phyloP scores from a whole-genome alignment of 2,113 vertebrate species.

The Prunella fulvescens region DNA sequence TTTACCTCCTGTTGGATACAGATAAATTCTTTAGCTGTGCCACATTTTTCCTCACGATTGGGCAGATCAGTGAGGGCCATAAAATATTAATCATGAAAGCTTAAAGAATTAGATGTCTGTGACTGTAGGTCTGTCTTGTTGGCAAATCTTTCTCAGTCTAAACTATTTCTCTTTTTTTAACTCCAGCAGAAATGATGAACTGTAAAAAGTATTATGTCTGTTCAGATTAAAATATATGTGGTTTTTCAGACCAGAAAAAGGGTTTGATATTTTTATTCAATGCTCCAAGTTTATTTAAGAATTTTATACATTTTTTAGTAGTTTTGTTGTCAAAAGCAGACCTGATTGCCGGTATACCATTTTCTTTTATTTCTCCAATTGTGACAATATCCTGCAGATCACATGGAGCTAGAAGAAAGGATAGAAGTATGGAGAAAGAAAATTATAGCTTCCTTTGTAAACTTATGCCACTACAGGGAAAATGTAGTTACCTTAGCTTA shows the following conservation, averaged over 20 bases:
- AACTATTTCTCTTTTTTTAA: conserved; percentile 1
- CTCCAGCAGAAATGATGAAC: not conserved
- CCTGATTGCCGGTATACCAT: not conserved
- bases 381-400: not conserved
- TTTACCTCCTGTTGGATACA: conserved; percentile 27
- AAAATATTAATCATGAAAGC: conserved; percentile 83
- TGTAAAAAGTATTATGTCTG: conserved; percentile 7
- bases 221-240: conserved; percentile 20
- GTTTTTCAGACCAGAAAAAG: conserved; percentile 8
- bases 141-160: conserved; percentile 32
- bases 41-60: conserved; percentile 74
- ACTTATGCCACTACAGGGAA: not conserved
- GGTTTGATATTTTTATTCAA: conserved; percentile 26
- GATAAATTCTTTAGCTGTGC: conserved; percentile 51
- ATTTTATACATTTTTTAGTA: not conserved
- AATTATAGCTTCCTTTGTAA: not conserved
- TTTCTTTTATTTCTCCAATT: not conserved
- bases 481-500: not conserved
- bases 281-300: not conserved
- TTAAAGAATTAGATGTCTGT: conserved; percentile 64
- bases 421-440: not conserved
- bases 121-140: conserved; percentile 56
- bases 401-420: not conserved
- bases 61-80: conserved; percentile 68
- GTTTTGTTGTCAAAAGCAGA: not conserved